Evolutionary conservation across 2,888 invertebrate genomes (phyloP), one percentile per base, ranked within the genome.

Genomic region (Pardosa pseudoannulata): DNA sequence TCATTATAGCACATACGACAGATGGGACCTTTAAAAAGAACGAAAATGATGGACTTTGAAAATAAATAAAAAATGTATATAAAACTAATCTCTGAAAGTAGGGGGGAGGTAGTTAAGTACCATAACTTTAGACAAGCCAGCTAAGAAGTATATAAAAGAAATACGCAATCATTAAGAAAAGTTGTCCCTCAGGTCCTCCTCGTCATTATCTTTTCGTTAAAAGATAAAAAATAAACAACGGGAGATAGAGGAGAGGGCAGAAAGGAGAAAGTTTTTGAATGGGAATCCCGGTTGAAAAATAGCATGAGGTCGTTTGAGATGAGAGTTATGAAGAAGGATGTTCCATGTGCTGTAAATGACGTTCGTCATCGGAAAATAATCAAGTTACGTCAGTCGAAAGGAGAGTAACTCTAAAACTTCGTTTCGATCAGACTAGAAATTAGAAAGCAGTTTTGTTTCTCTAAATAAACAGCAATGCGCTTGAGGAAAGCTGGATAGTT

Each of bases 1-100:
- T 78, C 83, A 83, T 83, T 83, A 78, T 72, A 83, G 83, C 65
- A 65, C 83, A 72, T 67, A 78, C 72, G 78, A 78, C 83, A 83
- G 83, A 78, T 83, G 83, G 71, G 67, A 29, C 36, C 78, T 71
- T 83, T 56, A 67, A 71, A 78, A 72, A n/a, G n/a, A 83, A 72
- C 76, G 50, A 71, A 76, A 76, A 71, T 36, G 76, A 76, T 64
- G 68, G 56, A 46, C 32, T 50, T 31, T 28, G 32, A 64, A 31
- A 73, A 50, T 32, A 67, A 64, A 36, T 7, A 71, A 65, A 56
- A 68, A 68, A 50, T 23, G 11, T 13, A 23, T 39, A 70, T 41
- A 71, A 36, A 56, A 32, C 29, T 39, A 13, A 16, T 46, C 46
- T 46, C 16, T 16, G 16, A 62, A 68, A 29, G 27, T 70, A 46